These are phyloP conservation scores for Fukomys damarensis DNA, from an alignment of 2,113 vertebrate genomes.

Conservation along the genomic window DNA sequence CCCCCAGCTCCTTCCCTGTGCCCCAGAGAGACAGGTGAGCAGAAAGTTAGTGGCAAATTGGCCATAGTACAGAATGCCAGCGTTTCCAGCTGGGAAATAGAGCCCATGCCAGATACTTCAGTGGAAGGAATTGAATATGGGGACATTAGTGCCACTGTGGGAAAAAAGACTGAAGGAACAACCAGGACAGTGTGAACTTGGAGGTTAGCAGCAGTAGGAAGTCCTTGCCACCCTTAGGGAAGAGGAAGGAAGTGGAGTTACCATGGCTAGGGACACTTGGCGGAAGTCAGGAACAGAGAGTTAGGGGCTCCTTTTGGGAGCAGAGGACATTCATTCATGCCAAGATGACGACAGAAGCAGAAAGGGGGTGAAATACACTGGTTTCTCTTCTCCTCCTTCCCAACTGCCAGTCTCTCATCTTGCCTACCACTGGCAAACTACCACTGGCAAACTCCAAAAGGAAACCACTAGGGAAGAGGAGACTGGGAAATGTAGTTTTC, in stretches of 20 bases:
- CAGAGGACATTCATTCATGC: not conserved
- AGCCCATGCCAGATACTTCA: not conserved
- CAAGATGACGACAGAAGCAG: not conserved
- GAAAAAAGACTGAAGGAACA: not conserved
- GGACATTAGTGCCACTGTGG: not conserved
- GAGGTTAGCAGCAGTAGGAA: not conserved
- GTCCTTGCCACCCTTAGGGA: not conserved
- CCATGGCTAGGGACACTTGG: not conserved
- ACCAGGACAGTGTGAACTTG: not conserved
- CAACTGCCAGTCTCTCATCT: not conserved
- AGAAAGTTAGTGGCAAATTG: not conserved
- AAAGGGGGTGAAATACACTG: not conserved
- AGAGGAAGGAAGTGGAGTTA: not conserved
- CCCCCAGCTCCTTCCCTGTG: not conserved
- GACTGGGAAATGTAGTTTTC: conserved; percentile 49
- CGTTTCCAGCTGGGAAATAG: not conserved
- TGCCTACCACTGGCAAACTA: not conserved
- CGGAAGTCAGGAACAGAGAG: not conserved
- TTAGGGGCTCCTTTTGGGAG: not conserved
- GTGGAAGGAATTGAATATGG: not conserved
- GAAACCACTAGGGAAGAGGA: not conserved
- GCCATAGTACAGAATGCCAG: not conserved
- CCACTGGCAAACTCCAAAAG: not conserved
- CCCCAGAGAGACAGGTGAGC: not conserved
- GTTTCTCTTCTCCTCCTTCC: not conserved